Evolutionary conservation across 2,888 invertebrate species (phyloP).

Genomic region (Drosophila mimetica): DNA sequence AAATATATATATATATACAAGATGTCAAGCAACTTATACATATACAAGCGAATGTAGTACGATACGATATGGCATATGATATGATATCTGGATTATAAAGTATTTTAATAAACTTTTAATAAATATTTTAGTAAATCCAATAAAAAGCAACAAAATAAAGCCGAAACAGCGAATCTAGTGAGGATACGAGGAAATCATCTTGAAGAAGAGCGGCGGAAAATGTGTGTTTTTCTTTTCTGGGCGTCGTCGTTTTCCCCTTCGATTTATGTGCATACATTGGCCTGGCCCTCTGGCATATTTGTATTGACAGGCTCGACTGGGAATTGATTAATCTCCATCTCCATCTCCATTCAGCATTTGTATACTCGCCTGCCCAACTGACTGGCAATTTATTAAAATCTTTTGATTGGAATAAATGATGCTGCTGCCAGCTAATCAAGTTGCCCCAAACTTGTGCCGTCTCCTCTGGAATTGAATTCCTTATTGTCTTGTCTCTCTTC

Average conservation of each 20-base stretch:
- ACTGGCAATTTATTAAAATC: constrained; percentile 65
- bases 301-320: constrained; percentile 41
- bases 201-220: constrained; percentile 7
- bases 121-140: constrained; percentile 76
- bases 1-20: constrained; percentile 40
- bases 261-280: constrained; percentile 51
- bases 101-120: constrained; percentile 79
- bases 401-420: constrained; percentile 77
- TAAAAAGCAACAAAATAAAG: constrained; percentile 41
- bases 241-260: constrained; percentile 18
- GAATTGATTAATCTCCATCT: constrained; percentile 54
- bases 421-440: constrained; percentile 70
- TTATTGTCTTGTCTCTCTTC: constrained; percentile 12
- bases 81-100: constrained; percentile 73
- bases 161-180: constrained; percentile 29
- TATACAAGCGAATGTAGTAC: constrained; percentile 43
- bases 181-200: not conserved
- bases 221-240: constrained; percentile 43
- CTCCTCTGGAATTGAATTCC: constrained; percentile 10
- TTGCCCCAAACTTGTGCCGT: constrained; percentile 44
- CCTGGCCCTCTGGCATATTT: constrained; percentile 40
- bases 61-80: constrained; percentile 65
- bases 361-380: constrained; percentile 44
- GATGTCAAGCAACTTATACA: constrained; percentile 51
- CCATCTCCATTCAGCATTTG: constrained; percentile 41